Conservation (phyloP, 2,113 vertebrate species). For the Leptocoma aspasia region DNA sequence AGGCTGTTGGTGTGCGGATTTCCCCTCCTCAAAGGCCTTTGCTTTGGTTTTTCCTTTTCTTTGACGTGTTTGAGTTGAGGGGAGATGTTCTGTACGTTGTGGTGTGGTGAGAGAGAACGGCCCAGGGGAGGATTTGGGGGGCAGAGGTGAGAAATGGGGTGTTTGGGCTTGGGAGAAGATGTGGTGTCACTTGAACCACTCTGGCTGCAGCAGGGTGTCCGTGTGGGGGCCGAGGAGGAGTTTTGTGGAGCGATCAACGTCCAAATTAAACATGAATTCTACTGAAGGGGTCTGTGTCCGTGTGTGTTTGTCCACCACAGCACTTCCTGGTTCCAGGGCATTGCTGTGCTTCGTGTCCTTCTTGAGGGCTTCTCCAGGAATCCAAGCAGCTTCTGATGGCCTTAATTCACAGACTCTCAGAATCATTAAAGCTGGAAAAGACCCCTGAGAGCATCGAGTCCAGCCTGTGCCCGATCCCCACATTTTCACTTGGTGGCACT, state of each 20-base stretch:
- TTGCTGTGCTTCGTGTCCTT: not conserved
- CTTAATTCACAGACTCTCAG: not conserved
- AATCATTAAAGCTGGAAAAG: not conserved
- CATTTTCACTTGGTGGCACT: not conserved
- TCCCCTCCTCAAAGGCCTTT: slow-evolving; percentile 39
- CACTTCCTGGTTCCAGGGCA: rapidly evolving
- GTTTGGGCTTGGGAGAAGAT: not conserved
- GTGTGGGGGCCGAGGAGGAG: slow-evolving; percentile 27
- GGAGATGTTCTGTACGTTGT: slow-evolving; percentile 20
- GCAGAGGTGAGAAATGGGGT: slow-evolving; percentile 10
- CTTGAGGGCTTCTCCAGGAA: not conserved
- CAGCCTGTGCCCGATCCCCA: not conserved
- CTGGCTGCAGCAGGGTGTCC: slow-evolving; percentile 28
- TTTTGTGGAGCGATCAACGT: slow-evolving; percentile 66
- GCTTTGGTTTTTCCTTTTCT: slow-evolving; percentile 41
- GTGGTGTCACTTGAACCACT: slow-evolving; percentile 1
- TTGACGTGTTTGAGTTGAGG: slow-evolving; percentile 51
- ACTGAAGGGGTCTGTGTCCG: slow-evolving; percentile 40
- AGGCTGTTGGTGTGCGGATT: not conserved
- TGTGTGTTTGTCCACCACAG: slow-evolving; percentile 24
- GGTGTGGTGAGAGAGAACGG: slow-evolving; percentile 46
- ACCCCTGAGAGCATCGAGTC: not conserved
- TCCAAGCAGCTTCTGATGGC: not conserved
- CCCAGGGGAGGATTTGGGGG: not conserved
- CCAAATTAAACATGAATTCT: slow-evolving; percentile 75